A percentile compares a stretch with the other conserved stretches of the same genome.
Evolutionary conservation across 2,113 vertebrate species (phyloP).

Genomic region (Corythornis vintsioides): DNA sequence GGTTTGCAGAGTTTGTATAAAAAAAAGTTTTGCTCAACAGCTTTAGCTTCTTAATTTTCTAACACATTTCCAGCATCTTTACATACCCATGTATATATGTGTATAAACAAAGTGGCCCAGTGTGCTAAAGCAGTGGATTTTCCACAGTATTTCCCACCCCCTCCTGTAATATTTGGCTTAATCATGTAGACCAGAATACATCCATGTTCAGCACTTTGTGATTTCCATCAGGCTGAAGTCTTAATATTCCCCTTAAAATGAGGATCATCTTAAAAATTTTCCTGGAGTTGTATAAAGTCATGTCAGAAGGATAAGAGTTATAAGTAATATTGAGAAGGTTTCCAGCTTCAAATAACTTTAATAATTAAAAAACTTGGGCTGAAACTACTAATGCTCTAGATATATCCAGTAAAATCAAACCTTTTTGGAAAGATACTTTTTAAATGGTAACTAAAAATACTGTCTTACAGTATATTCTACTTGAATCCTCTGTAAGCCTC

Average conservation of each 20-base stretch:
- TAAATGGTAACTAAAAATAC: not conserved
- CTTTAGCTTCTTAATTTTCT: not conserved
- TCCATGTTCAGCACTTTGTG: constrained; percentile 51
- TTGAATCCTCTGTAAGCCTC: not conserved
- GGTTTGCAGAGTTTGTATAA: not conserved
- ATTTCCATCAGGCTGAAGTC: not conserved
- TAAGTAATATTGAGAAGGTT: not conserved
- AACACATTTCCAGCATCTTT: not conserved
- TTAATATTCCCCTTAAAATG: not conserved
- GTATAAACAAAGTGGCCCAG: not conserved
- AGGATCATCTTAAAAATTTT: not conserved
- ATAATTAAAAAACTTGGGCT: not conserved
- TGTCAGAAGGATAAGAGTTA: not conserved
- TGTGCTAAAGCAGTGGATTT: not conserved
- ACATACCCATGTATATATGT: not conserved
- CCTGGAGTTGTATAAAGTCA: not conserved
- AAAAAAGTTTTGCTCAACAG: not conserved
- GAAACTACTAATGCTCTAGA: not conserved
- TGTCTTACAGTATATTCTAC: not conserved
- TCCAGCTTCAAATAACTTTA: not conserved
- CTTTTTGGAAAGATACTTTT: not conserved
- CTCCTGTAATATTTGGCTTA: not conserved
- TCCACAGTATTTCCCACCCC: not conserved
- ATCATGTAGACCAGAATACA: constrained; percentile 59
- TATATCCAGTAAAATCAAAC: not conserved